Conservation (phyloP, 2,797 vertebrate species). For the Sebastes steindachneri region DNA sequence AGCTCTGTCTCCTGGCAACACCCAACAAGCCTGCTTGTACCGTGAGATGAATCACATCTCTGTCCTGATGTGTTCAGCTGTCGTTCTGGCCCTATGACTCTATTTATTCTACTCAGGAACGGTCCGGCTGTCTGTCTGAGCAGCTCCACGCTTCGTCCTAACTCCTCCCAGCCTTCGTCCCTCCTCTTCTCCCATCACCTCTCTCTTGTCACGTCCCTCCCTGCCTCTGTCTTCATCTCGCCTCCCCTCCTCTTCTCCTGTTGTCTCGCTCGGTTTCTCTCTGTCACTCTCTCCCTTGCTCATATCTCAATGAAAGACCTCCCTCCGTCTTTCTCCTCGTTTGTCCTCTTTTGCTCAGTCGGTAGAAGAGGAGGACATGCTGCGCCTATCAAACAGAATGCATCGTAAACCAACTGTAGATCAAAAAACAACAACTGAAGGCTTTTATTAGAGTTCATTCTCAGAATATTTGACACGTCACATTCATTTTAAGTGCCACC, state of each 20-base stretch:
- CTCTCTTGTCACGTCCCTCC: not conserved
- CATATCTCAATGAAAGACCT: conserved; percentile 46
- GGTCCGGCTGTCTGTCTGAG: not conserved
- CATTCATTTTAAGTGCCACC: not conserved
- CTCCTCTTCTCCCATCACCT: not conserved
- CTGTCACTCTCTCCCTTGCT: conserved; percentile 14
- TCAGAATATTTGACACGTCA: not conserved
- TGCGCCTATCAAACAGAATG: conserved; percentile 37
- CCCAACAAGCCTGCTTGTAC: conserved; percentile 44
- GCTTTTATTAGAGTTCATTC: not conserved
- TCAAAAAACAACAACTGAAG: not conserved
- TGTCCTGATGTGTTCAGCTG: conserved; percentile 64
- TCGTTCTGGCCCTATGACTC: conserved; percentile 19
- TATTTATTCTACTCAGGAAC: conserved; percentile 28
- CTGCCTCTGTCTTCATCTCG: not conserved
- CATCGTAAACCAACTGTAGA: not conserved
- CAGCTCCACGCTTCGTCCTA: conserved; percentile 4
- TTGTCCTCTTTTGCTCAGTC: conserved; percentile 36
- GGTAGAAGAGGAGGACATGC: conserved; percentile 4
- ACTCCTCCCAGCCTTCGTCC: not conserved
- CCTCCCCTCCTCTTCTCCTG: not conserved
- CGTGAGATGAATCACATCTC: conserved; percentile 71
- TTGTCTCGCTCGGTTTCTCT: conserved; percentile 10
- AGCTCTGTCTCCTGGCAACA: conserved; percentile 78
- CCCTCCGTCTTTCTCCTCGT: conserved; percentile 40